These are phyloP conservation scores for Aradus depressus DNA, from an alignment of 2,888 invertebrate species.

Conservation along the genomic window DNA sequence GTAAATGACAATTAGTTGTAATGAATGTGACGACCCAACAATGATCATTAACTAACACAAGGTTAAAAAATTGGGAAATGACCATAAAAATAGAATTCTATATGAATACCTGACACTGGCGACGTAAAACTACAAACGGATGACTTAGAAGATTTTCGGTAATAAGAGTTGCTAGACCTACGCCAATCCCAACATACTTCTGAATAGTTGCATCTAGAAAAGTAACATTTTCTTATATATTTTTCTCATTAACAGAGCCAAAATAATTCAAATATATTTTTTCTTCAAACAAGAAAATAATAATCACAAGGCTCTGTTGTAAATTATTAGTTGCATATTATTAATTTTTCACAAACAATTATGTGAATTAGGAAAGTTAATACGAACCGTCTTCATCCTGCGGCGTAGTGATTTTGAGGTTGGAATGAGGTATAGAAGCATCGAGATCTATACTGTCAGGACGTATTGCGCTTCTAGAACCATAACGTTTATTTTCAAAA, in stretches of 20 bases:
- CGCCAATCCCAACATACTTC: constrained; percentile 66
- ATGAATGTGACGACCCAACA: not conserved
- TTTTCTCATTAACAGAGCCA: too few species aligned
- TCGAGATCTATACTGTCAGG: constrained; percentile 23
- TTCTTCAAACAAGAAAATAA: too few species aligned
- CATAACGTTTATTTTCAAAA: constrained; percentile 12
- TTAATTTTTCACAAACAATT: too few species aligned
- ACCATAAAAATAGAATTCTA: not conserved
- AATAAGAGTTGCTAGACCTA: constrained; percentile 71
- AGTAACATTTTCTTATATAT: constrained; percentile 16
- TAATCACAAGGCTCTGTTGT: too few species aligned
- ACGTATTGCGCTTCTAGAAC: constrained; percentile 7
- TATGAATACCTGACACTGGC: constrained; percentile 81
- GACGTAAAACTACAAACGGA: constrained; percentile 81
- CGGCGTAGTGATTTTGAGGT: not conserved
- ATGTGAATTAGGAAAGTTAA: too few species aligned
- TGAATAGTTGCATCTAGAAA: constrained; percentile 46
- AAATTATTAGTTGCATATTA: too few species aligned
- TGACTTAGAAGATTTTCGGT: constrained; percentile 85
- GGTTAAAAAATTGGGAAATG: not conserved
- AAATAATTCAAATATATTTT: too few species aligned
- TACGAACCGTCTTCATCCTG: constrained; percentile 21
- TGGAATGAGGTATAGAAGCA: not conserved
- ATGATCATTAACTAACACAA: not conserved
- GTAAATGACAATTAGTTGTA: too few species aligned